phyloP scores from a whole-genome alignment of 2,113 vertebrate genomes.

The Pogona vitticeps region DNA sequence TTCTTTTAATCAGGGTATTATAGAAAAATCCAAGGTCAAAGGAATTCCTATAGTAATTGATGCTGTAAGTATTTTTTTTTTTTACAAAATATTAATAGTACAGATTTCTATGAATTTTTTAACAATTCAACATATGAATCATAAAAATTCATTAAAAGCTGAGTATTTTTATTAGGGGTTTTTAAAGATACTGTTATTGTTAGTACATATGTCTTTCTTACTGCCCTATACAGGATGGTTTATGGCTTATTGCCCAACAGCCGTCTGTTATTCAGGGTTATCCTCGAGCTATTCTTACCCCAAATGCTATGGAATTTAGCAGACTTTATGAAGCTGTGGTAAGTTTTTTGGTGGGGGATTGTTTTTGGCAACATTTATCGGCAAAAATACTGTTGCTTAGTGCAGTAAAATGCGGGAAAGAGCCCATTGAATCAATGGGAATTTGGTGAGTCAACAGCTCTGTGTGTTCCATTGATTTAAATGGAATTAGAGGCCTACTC shows the following conservation, averaged over 20 bases:
- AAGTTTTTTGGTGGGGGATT: conserved; percentile 53
- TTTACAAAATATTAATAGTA: too few relatives aligned
- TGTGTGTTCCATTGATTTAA: too few relatives aligned
- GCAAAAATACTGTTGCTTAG: too few relatives aligned
- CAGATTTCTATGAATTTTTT: too few relatives aligned
- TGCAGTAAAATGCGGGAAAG: too few relatives aligned
- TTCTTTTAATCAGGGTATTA: conserved; percentile 82
- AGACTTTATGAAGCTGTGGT: conserved; percentile 93
- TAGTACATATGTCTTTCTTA: conserved; percentile 29
- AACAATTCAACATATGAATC: too few relatives aligned
- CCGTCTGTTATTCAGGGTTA: conserved; percentile 92
- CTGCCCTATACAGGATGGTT: conserved; percentile 84
- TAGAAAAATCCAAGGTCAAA: conserved; percentile 87
- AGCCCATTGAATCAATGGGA: too few relatives aligned
- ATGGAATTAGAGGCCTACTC: too few relatives aligned
- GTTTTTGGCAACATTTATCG: too few relatives aligned
- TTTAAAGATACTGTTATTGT: neutral
- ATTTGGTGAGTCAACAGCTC: too few relatives aligned
- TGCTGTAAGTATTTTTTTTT: conserved; percentile 84
- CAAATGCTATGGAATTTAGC: conserved; percentile 93
- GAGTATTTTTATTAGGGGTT: conserved; percentile 27
- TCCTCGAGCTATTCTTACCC: conserved; percentile 90
- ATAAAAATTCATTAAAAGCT: too few relatives aligned
- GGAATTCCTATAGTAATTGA: conserved; percentile 93
- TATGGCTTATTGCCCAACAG: conserved; percentile 92